These are phyloP conservation scores for Epistrophe eligans DNA, from an alignment of 2,888 invertebrate genomes.

Conservation along the genomic window DNA sequence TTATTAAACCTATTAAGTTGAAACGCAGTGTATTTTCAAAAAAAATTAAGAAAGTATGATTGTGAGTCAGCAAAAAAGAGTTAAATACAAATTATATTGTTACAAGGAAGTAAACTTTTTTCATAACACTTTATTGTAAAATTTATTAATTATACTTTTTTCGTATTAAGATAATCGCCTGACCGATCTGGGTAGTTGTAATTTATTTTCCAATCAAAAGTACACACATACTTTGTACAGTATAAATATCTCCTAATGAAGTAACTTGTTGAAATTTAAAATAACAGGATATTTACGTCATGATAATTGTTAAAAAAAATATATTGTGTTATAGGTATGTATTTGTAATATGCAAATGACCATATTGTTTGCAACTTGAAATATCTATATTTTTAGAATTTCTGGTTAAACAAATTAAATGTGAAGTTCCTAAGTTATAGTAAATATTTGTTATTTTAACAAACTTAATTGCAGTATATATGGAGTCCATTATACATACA, in stretches of 20 bases:
- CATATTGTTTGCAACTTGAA: neutral
- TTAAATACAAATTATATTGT: neutral
- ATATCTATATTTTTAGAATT: neutral
- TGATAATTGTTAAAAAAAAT: neutral
- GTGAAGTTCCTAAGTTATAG: neutral
- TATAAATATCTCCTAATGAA: neutral
- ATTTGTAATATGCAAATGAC: neutral
- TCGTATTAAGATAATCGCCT: neutral
- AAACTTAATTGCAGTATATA: too few relatives aligned
- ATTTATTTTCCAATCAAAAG: neutral
- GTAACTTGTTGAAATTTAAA: neutral
- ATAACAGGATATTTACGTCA: constrained; percentile 14
- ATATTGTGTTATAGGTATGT: neutral
- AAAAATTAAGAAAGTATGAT: neutral
- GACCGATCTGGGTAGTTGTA: constrained; percentile 6
- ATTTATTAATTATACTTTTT: constrained; percentile 1
- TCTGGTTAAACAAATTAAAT: neutral
- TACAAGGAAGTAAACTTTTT: constrained; percentile 11
- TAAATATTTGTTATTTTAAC: neutral
- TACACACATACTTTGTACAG: neutral
- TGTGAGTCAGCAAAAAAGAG: constrained; percentile 9
- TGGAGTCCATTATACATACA: neutral
- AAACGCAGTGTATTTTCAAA: neutral
- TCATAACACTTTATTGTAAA: constrained; percentile 8
- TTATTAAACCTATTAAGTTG: neutral